Base-by-base conservation (phyloP, 2,113 vertebrate species). In the Ellobius talpinus region DNA sequence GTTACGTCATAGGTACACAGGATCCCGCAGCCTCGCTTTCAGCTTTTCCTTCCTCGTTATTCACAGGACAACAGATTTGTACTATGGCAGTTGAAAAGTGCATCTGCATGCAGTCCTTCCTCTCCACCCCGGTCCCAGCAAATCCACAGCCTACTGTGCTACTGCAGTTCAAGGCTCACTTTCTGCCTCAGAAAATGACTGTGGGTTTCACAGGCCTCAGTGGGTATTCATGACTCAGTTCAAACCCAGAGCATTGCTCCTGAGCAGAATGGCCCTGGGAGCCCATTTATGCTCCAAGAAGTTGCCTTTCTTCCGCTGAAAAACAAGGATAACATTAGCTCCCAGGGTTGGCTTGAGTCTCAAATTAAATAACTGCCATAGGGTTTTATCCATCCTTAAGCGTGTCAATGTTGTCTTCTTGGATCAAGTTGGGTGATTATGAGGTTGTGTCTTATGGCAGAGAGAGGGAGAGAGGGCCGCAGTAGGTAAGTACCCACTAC, bases 241-340 rank as follows among this genome's bases (percentile, higher is more conserved):
- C 94, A 94, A 63, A 85, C 31, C 50, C 16, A 78, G 1, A 42
- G 76, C 58, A 3, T 13, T 61, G 23, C 72, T 39, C n/a, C 61
- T 81, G 42, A 77, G 61, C 39, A 16, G 1, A 42, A 19, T 36
- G 24, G 6, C 45, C 42, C 77, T 24, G 6, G 52, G 39, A 85
- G 55, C 13, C 36, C 33, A 8, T 63, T n/a, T 66, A n/a, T 68
- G 82, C 74, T 88, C 72, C 87, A 52, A 76, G 52, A 92, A 77
- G 12, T 5, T 89, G 63, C 29, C 19, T 94, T 91, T 92, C 52
- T 76, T 92, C 36, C 58, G 76, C 89, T 96, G 23, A 29, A 72
- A 92, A 77, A 33, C 50, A 12, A 14, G 23, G 29, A 55, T 73
- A 42, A 12, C 19, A 58, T 24, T 76, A 29, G 66, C 63, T 73